Evolutionary conservation across 2,888 invertebrate genomes (phyloP), one percentile per base, ranked within the genome.

Genomic region (Bellardia bayeri): DNA sequence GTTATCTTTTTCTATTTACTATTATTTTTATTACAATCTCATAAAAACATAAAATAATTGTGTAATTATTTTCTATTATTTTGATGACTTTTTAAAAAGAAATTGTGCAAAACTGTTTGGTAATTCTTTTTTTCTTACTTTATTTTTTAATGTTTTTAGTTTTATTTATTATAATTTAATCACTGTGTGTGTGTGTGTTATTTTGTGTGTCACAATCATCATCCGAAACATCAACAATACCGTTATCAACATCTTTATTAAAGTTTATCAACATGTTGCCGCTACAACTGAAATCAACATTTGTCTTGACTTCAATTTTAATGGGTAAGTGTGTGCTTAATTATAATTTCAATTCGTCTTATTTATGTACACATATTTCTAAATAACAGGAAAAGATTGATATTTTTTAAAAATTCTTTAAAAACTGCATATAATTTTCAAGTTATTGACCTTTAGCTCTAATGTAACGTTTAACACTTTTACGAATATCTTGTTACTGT

Each of bases 311-410:
- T 37, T 66, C 89, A 81, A 58, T 89, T 88, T 87, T 89, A 88
- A 89, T 90, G 84, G 90, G 90, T 90, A 83, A 90, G 90, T 88
- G 45, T 54, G 54, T 23, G 13, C 45, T 80, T 42, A 56, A 6
- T 51, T 76, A 66, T 6, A 51, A 64, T 16, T 82, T 83, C 71
- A 63, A 30, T n/a, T 23, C n/a, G 23, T 23, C 23, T 23, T 23
- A 23, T 23, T 23, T 23, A 1, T 23, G 23, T 23, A 23, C 23
- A 51, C 42, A 49, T 37, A 37, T 11, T 40, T 23, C 0, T 6
- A 37, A 75, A 61, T 11, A 75, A 8, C 9, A 75, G 37, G 30
- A 9, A 6, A 30, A 61, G n/a, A 49, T 13, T n/a, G 45, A 49
- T 42, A 33, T 54, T 7, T 42, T 69, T 80, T n/a, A 49, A 51